Conservation (phyloP, 2,888 invertebrate species). For the Xestobium rufovillosum region DNA sequence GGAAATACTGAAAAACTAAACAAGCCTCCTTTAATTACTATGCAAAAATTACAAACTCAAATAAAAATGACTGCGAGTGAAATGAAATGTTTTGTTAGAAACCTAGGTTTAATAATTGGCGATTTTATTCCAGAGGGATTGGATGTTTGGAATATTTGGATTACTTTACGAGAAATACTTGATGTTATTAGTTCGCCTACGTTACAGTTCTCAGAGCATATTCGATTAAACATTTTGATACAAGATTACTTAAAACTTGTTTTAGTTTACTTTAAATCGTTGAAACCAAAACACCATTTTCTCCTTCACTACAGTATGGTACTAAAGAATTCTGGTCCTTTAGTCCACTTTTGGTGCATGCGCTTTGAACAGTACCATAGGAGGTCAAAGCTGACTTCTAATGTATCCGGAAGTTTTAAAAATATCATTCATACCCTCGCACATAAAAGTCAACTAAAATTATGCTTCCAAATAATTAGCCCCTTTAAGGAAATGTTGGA, state of each 20-base stretch:
- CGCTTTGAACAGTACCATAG: background rate
- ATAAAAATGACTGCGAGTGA: background rate
- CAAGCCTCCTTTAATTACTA: background rate
- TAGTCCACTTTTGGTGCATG: background rate
- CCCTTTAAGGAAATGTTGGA: background rate
- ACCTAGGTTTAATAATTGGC: background rate
- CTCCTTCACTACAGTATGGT: background rate
- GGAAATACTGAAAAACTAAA: background rate
- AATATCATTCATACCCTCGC: constrained; percentile 2
- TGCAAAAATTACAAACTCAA: background rate
- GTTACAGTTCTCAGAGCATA: background rate
- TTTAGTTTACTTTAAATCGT: background rate
- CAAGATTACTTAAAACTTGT: background rate
- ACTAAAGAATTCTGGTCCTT: background rate
- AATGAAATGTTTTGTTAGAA: background rate
- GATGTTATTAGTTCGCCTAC: background rate
- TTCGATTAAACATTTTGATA: background rate
- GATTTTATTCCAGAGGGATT: background rate
- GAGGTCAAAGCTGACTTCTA: background rate
- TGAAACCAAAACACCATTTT: constrained; percentile 1
- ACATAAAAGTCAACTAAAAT: background rate
- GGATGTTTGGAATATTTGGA: constrained; percentile 1
- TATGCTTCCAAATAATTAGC: background rate
- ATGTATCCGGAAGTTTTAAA: constrained; percentile 1
- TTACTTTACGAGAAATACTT: background rate